phyloP scores from a whole-genome alignment of 2,113 vertebrate genomes.

The Datnioides undecimradiatus region DNA sequence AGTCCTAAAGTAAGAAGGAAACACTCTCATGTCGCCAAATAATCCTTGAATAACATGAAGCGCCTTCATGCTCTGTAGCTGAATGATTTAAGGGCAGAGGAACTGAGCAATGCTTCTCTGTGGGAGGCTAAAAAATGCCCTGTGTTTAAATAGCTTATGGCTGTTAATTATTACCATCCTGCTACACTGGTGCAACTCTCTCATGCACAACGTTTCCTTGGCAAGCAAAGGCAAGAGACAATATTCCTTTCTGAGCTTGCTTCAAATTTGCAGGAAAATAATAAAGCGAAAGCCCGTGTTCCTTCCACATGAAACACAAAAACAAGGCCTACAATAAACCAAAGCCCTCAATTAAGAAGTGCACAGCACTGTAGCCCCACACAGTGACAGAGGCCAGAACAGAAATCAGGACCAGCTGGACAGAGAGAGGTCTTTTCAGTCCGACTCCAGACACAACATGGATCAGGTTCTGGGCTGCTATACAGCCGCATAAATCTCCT shows the following conservation, averaged over 20 bases:
- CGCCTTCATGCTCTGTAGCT: background rate
- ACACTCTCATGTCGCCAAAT: background rate
- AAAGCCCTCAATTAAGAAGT: constrained; percentile 79
- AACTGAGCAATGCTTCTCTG: constrained; percentile 38
- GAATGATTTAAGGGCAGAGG: constrained; percentile 1
- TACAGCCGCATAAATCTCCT: constrained; percentile 94
- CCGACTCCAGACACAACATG: constrained; percentile 90
- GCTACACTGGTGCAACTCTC: constrained; percentile 57
- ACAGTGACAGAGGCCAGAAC: constrained; percentile 88
- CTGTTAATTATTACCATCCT: constrained; percentile 84
- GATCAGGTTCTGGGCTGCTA: constrained; percentile 95
- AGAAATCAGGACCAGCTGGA: constrained; percentile 93
- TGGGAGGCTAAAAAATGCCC: constrained; percentile 60
- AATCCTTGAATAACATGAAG: background rate
- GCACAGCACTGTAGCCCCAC: constrained; percentile 81
- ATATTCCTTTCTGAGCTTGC: constrained; percentile 1
- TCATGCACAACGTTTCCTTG: constrained; percentile 25
- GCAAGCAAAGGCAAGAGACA: constrained; percentile 6
- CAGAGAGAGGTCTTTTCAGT: constrained; percentile 88
- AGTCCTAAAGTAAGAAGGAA: background rate
- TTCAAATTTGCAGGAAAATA: constrained; percentile 23
- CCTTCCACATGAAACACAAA: constrained; percentile 23
- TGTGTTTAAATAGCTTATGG: constrained; percentile 49
- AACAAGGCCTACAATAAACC: constrained; percentile 23
- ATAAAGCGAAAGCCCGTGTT: constrained; percentile 74